Base-by-base conservation (phyloP, 2,888 invertebrate species). In the Rhabditophanes sp. region DNA sequence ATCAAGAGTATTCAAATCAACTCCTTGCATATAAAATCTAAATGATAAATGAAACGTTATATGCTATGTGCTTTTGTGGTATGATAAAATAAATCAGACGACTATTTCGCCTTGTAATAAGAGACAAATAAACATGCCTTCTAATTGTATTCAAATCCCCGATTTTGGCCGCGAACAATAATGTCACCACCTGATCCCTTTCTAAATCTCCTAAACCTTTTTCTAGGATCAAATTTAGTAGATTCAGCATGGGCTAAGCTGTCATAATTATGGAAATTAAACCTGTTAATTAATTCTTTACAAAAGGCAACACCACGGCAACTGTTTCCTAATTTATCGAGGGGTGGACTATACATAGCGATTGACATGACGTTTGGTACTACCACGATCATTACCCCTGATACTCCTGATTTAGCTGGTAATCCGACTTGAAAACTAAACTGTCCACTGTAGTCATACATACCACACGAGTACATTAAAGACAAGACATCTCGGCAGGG, bases 281-380 rank as follows among this genome's bases (percentile, higher is more conserved):
- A 93, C 37, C 78, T 76, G 38, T 75, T 73, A 1, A 88, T 81
- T 43, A 90, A 4, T 63, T 66, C 52, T 78, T 67, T 79, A 67
- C 85, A 87, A 68, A 90, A 87, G 58, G 83, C 81, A 8, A 88
- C 77, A 19, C 88, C 87, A 46, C 85, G 74, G 61, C 82, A 81
- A 43, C 82, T 81, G 65, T 88, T 88, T 21, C 88, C 88, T 24
- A 82, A 73, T 2, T 76, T 72, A 66, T 88, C 88, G n/a, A 90
- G 72, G 0, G 83, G 81, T 8, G 88, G 88, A 0, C 85, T 84
- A 81, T 84, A 90, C 9, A 82, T 76, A 63, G 81, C 83, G 43
- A 88, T 81, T 16, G 88, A 88, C 82, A 88, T 82, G 25, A 87
- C 83, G 67, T 88, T 88, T 1, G 88, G 90, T 26, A 90, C 81